A percentile compares a stretch with the other conserved stretches of the same genome.
Conservation (phyloP, 2,888 invertebrate species). For the Agrochola lota region DNA sequence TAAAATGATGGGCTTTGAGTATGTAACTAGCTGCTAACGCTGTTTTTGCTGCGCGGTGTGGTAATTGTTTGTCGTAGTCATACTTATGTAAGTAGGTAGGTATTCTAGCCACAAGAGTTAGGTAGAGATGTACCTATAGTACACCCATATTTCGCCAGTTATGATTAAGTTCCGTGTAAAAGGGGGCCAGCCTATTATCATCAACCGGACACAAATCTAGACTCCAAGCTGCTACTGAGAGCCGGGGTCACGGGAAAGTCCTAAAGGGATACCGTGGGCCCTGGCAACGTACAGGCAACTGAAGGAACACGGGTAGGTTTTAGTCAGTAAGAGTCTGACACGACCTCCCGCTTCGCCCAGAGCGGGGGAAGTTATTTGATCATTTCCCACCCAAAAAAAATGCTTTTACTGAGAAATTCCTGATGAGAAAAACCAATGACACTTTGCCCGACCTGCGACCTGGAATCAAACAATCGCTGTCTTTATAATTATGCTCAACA, state of each 20-base stretch:
- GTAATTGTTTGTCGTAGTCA: constrained; percentile 33
- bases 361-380: too few species aligned
- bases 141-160: background rate
- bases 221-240: background rate
- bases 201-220: too few species aligned
- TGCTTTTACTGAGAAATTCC: background rate
- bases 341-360: too few species aligned
- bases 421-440: background rate
- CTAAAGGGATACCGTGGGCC: too few species aligned
- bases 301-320: too few species aligned
- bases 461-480: background rate
- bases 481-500: background rate
- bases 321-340: too few species aligned
- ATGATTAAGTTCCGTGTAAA: background rate
- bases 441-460: background rate
- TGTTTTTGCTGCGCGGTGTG: constrained; percentile 28
- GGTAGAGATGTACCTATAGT: too few species aligned
- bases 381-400: too few species aligned
- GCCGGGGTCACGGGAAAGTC: too few species aligned
- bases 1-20: constrained; percentile 41
- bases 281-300: too few species aligned
- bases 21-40: constrained; percentile 2
- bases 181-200: background rate
- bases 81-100: background rate
- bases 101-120: background rate